Conservation (phyloP, 2,888 invertebrate genomes). For the Eilema sororculum region DNA sequence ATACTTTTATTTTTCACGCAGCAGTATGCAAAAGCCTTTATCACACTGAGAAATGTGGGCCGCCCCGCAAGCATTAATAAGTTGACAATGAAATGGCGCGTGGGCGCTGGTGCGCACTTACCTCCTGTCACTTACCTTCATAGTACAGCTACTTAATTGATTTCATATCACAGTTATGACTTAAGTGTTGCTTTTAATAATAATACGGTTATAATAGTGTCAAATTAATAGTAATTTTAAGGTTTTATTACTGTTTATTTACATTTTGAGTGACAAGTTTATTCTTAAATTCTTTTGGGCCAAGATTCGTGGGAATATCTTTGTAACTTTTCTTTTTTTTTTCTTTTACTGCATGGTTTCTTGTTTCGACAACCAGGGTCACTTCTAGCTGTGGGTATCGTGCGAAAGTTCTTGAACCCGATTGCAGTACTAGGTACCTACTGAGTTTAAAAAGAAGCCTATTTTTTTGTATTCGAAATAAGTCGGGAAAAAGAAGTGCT, state of each 20-base stretch:
- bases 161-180: constrained; percentile 12
- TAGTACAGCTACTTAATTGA: constrained; percentile 26
- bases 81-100: constrained; percentile 46
- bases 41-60: constrained; percentile 23
- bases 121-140: constrained; percentile 14
- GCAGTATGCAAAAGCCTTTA: constrained; percentile 25
- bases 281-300: not conserved
- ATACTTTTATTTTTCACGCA: not conserved
- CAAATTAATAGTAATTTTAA: not conserved
- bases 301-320: not conserved
- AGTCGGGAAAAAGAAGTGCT: too few relatives aligned
- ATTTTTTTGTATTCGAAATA: too few relatives aligned
- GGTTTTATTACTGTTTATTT: not conserved
- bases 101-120: constrained; percentile 26
- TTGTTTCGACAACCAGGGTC: not conserved
- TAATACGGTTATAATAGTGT: not conserved
- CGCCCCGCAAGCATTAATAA: constrained; percentile 45
- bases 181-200: constrained; percentile 17
- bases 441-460: too few relatives aligned
- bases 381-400: too few relatives aligned
- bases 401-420: too few relatives aligned
- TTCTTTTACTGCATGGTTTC: not conserved
- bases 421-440: too few relatives aligned
- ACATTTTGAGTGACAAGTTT: not conserved
- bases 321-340: not conserved